Evolutionary conservation across 2,113 vertebrate species (phyloP), one percentile per base, ranked within the genome.

Genomic region (Scomber japonicus): DNA sequence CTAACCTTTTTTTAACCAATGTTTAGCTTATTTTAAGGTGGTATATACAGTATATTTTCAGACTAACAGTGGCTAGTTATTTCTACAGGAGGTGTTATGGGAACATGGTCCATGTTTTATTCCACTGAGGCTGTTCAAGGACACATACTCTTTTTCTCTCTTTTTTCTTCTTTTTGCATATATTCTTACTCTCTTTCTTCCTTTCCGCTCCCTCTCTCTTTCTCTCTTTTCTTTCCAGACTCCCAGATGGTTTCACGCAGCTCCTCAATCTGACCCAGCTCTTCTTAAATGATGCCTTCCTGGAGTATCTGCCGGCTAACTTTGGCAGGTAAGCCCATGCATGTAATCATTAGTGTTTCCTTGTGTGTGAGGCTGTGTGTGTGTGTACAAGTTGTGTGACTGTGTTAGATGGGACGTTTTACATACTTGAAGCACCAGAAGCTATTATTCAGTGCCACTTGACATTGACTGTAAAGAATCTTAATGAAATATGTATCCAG

Each of bases 221-320:
- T 81, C 89, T 60, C 21, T 82, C 17, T 60, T 44, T 66, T 80
- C 35, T 92, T 94, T 76, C 75, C 88, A 99, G 98, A 95, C 96
- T 99, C 90, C 98, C 98, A 89, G 98, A 99, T 93, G 98, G 98
- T 87, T 99, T 99, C 88, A 99, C 98, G 0, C 98, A 99, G 93
- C 98, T 99, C 89, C 96, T 99, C 89, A 99, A 99, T 93, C 91
- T 99, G 95, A 98, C 97, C 91, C 98, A 99, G 95, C 97, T 99
- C 91, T 99, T 99, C 94, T 96, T 99, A 91, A 99, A 99, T 11
- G 98, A 99, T 94, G 98, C 98, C 96, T 99, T 99, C 94, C 94
- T 99, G 92, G 98, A 99, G 94, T 98, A 97, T 94, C 96, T 99
- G 89, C 98, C 98, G 71, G 97, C 98, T 85, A 99, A 99, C 94